phyloP scores from a whole-genome alignment of 2,113 vertebrate species.

The Caretta caretta region DNA sequence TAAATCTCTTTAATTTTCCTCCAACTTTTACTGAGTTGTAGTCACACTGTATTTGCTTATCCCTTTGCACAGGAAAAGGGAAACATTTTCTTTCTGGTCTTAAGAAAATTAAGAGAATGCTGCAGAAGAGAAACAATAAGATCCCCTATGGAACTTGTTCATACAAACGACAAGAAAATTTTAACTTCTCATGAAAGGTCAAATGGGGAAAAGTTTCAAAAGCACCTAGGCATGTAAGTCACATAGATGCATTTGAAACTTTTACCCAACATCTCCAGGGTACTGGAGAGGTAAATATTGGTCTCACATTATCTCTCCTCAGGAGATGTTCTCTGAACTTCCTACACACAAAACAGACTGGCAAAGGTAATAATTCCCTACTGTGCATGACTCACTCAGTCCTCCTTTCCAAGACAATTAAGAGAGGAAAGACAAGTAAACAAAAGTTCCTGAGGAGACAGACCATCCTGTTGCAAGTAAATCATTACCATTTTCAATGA shows the following conservation, averaged over 20 bases:
- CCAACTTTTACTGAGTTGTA: neutral
- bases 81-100: neutral
- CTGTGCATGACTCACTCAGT: neutral
- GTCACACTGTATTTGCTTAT: neutral
- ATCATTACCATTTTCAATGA: neutral
- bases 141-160: neutral
- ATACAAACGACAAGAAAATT: neutral
- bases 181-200: neutral
- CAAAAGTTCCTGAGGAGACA: neutral
- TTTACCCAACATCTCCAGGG: too few species aligned
- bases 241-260: neutral
- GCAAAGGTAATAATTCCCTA: neutral
- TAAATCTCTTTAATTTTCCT: neutral
- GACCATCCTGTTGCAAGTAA: neutral
- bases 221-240: neutral
- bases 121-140: neutral
- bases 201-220: neutral
- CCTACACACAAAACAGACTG: neutral
- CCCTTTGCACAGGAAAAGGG: neutral
- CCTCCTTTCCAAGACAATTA: neutral
- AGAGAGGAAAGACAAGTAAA: neutral
- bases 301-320: too few species aligned
- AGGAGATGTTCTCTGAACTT: neutral
- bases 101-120: neutral
- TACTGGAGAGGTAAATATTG: too few species aligned